Percentiles rank a stretch among this genome's conserved stretches.
These are phyloP conservation scores for Monopis laevigella DNA, from an alignment of 2,888 invertebrate genomes.

Conservation along the genomic window DNA sequence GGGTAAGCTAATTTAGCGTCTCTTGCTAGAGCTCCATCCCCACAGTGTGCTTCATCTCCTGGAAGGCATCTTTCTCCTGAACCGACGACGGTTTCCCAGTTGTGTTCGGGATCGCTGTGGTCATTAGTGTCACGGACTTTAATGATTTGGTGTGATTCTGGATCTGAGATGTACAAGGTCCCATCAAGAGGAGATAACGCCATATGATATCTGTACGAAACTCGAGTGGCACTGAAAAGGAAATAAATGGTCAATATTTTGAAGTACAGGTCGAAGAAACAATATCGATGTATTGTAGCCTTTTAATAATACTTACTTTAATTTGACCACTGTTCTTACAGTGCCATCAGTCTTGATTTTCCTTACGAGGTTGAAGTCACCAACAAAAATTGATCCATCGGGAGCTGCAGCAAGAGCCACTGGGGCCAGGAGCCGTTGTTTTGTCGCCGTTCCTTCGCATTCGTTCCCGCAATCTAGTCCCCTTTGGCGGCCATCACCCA, in stretches of 20 bases:
- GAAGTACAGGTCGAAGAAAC: too few relatives aligned
- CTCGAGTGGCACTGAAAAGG: conserved; percentile 82
- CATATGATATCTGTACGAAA: conserved; percentile 97
- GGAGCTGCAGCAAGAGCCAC: conserved; percentile 91
- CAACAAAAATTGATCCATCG: conserved; percentile 94
- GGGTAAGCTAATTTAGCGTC: conserved; percentile 96
- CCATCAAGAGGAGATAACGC: conserved; percentile 95
- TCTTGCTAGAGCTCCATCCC: conserved; percentile 91
- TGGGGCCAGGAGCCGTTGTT: conserved; percentile 88
- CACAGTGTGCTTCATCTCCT: conserved; percentile 94
- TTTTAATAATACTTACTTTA: conserved; percentile 72
- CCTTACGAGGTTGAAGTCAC: conserved; percentile 94
- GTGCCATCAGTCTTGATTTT: conserved; percentile 87
- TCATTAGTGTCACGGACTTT: conserved; percentile 85
- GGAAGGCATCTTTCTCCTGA: conserved; percentile 94
- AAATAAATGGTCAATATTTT: too few relatives aligned
- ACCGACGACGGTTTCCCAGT: conserved; percentile 95
- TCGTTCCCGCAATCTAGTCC: conserved; percentile 82
- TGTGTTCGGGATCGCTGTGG: conserved; percentile 86
- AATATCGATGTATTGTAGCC: too few relatives aligned
- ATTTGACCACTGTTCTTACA: conserved; percentile 79
- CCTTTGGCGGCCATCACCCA: conserved; percentile 92
- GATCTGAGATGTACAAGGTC: conserved; percentile 93
- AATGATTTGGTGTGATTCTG: conserved; percentile 94
- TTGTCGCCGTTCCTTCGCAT: conserved; percentile 81